Percentiles rank a stretch among this genome's conserved stretches.
phyloP scores from a whole-genome alignment of 2,113 vertebrate species.

The Hoplias malabaricus region DNA sequence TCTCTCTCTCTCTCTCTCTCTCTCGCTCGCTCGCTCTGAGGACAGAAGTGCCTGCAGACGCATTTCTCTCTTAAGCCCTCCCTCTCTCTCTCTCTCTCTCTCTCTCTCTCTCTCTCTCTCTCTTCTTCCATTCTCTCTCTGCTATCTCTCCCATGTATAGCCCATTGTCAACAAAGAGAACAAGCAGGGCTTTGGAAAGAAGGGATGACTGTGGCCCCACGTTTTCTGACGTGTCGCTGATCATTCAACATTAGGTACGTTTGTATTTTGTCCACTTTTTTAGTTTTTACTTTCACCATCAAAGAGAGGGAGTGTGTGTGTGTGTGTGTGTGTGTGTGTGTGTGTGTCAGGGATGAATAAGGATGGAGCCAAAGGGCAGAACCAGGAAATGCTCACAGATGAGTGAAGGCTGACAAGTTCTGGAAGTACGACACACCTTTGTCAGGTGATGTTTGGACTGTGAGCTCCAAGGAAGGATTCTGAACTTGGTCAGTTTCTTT shows the following conservation, averaged over 20 bases:
- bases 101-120: conserved; percentile 69
- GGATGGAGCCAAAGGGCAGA: background rate
- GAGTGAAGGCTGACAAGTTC: background rate
- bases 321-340: too few species aligned
- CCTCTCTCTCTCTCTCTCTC: conserved; percentile 63
- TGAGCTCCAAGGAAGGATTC: background rate
- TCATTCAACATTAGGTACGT: conserved; percentile 61
- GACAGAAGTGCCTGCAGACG: conserved; percentile 76
- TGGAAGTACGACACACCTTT: background rate
- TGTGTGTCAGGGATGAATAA: background rate
- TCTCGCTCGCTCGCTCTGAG: conserved; percentile 66
- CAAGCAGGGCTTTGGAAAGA: conserved; percentile 56
- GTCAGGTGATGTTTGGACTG: background rate
- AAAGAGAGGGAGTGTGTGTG: background rate
- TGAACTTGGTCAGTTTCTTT: background rate
- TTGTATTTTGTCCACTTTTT: background rate
- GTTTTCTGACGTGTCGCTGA: conserved; percentile 31
- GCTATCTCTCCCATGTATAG: conserved; percentile 59
- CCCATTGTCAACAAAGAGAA: conserved; percentile 72
- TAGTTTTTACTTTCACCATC: background rate
- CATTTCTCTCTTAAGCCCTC: conserved; percentile 73
- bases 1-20: conserved; percentile 34
- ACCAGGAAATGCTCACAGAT: background rate
- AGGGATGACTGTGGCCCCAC: conserved; percentile 50
- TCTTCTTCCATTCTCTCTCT: conserved; percentile 53